A percentile compares a stretch with the other conserved stretches of the same genome.
These are phyloP conservation scores for Leuciscus waleckii DNA, from an alignment of 2,797 vertebrate species.

Conservation along the genomic window DNA sequence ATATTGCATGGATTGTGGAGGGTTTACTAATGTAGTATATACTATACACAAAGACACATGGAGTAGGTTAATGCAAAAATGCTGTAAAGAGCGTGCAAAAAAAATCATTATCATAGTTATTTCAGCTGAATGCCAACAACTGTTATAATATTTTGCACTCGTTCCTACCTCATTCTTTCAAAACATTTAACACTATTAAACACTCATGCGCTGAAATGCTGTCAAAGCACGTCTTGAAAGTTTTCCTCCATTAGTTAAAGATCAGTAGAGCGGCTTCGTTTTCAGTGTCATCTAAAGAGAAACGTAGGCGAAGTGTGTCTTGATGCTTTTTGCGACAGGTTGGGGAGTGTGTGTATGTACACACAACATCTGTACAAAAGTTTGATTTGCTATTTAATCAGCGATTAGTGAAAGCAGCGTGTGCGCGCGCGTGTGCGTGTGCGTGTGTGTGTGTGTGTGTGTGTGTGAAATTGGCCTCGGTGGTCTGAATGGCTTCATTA, in stretches of 20 bases:
- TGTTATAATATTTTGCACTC: neutral
- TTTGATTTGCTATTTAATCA: slow-evolving; percentile 12
- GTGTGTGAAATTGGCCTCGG: neutral
- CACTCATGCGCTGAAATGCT: neutral
- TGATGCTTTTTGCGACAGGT: neutral
- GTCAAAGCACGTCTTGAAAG: slow-evolving; percentile 3
- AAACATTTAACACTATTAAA: slow-evolving; percentile 9
- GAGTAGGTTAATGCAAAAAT: neutral
- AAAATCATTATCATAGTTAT: neutral
- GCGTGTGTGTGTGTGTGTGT: neutral
- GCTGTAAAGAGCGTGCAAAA: neutral
- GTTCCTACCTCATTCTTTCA: slow-evolving; percentile 6
- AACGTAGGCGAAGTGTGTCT: neutral
- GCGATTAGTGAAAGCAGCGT: neutral
- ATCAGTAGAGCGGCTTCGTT: neutral
- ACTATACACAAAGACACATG: neutral
- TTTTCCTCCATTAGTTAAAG: slow-evolving; percentile 19
- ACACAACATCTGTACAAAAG: neutral
- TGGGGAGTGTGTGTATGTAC: neutral
- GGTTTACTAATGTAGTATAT: neutral
- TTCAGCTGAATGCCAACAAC: neutral
- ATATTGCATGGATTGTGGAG: neutral
- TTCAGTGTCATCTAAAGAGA: slow-evolving; percentile 10
- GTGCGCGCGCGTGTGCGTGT: too few relatives aligned
- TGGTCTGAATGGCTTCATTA: slow-evolving; percentile 29